Base-by-base conservation (phyloP, 2,888 invertebrate genomes). In the Drosophila aldrichi region DNA sequence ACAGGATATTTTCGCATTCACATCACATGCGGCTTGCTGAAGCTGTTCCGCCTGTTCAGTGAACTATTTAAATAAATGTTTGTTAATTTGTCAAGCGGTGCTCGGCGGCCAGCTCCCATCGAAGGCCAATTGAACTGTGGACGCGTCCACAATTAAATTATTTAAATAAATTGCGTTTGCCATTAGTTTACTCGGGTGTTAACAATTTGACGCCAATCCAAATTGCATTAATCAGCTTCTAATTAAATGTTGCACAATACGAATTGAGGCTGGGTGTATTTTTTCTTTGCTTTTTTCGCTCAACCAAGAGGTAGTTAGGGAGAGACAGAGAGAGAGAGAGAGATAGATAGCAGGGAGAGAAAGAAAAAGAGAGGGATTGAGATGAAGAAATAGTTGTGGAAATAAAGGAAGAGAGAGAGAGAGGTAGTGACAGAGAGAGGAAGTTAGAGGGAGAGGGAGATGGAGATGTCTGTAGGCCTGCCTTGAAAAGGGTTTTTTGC, bases 21-120 rank as follows among this genome's bases (percentile, higher is more conserved):
- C 38, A 22, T 38, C 29, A 22, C 25, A 8, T 43, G 38, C 34
- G 16, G 4, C 16, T 46, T 12, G 36, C 16, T n/a, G 12, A 2
- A 38, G 38, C 43, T 8, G 18, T n/a, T 18, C 52, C 61, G 54
- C 29, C 48, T 64, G 69, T 41, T 51, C 46, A 64, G 34, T 69
- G 51, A 69, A 69, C 60, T 59, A 62, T 65, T 60, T 59, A 56
- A 49, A 66, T 46, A 60, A 73, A 55, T 76, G 72, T 69, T 73
- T 70, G 74, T 63, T 54, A 66, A 76, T 77, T 77, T 76, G 77
- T 77, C 76, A 77, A 56, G n/a, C 55, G 59, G 32, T 48, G 25
- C 49, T 59, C 25, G 22, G 49, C 55, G 67, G 60, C 38, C 63
- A 60, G 38, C 58, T 34, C 29, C 29, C 46, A 16, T 57, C 34